A percentile compares a stretch with the other conserved stretches of the same genome.
phyloP scores from a whole-genome alignment of 2,797 vertebrate genomes.

The Sphenopsis melanotis region DNA sequence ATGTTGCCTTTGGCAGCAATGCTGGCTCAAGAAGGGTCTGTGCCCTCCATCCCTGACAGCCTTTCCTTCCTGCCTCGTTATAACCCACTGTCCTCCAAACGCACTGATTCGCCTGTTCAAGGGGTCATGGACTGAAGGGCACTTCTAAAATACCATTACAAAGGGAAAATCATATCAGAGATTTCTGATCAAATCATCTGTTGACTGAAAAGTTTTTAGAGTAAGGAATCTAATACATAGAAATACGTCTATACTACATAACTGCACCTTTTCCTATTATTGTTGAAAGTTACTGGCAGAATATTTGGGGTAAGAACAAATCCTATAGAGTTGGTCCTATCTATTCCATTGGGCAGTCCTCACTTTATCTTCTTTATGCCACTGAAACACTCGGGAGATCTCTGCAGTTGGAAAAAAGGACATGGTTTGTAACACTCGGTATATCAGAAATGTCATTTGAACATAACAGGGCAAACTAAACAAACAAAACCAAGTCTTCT shows the following conservation, averaged over 20 bases:
- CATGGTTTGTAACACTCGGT: neutral
- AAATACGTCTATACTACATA: neutral
- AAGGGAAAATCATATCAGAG: neutral
- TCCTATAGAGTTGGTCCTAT: neutral
- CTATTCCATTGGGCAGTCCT: neutral
- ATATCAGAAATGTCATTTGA: neutral
- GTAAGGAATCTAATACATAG: neutral
- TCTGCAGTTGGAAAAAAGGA: neutral
- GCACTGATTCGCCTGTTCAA: fast-evolving
- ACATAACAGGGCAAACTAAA: neutral
- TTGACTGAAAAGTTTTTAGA: neutral
- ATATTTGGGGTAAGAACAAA: neutral
- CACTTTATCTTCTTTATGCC: neutral
- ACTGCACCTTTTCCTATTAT: neutral
- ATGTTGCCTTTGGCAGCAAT: neutral
- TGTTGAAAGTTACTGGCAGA: neutral
- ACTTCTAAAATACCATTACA: neutral
- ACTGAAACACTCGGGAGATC: neutral
- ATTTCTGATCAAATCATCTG: neutral
- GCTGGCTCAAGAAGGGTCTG: neutral
- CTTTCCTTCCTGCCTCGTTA: neutral
- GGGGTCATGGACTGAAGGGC: neutral
- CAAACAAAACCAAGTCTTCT: neutral
- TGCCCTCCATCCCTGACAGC: neutral
- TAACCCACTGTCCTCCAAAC: neutral